phyloP scores from a whole-genome alignment of 1,140 invertebrate species.

The Zaprionus nigranus region DNA sequence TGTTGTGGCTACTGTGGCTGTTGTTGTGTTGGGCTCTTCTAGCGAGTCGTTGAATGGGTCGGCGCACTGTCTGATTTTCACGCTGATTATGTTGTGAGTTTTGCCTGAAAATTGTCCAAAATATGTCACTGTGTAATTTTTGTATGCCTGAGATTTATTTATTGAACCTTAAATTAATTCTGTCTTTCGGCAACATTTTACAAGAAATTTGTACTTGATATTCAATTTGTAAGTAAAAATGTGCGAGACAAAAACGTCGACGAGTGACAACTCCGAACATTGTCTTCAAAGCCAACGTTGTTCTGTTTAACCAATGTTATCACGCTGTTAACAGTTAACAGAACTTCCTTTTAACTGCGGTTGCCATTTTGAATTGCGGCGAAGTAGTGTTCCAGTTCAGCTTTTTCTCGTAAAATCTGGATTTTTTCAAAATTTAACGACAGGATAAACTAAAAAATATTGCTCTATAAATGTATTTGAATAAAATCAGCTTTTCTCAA shows the following conservation, averaged over 20 bases:
- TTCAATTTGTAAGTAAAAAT: not conserved
- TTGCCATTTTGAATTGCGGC: not conserved
- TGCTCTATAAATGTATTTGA: too few species aligned
- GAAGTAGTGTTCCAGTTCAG: too few species aligned
- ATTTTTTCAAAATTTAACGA: too few species aligned
- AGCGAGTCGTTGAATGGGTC: constrained; percentile 19
- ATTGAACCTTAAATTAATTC: constrained; percentile 40
- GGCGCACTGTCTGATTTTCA: constrained; percentile 46
- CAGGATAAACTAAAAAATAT: too few species aligned
- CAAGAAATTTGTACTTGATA: constrained; percentile 1
- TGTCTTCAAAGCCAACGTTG: constrained; percentile 7
- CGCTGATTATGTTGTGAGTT: constrained; percentile 61
- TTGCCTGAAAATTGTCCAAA: constrained; percentile 46
- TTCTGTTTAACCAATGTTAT: constrained; percentile 13
- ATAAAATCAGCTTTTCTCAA: too few species aligned
- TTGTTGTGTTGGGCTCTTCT: not conserved
- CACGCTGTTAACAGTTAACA: constrained; percentile 4
- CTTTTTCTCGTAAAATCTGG: too few species aligned
- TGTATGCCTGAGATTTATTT: not conserved
- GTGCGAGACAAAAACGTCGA: not conserved
- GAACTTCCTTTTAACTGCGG: not conserved
- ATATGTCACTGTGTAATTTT: not conserved
- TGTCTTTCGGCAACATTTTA: constrained; percentile 58
- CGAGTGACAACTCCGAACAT: constrained; percentile 5
- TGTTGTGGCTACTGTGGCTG: constrained; percentile 27